A percentile compares a stretch with the other conserved stretches of the same genome.
These are phyloP conservation scores for Excalfactoria chinensis DNA, from an alignment of 2,113 vertebrate genomes.

Conservation along the genomic window DNA sequence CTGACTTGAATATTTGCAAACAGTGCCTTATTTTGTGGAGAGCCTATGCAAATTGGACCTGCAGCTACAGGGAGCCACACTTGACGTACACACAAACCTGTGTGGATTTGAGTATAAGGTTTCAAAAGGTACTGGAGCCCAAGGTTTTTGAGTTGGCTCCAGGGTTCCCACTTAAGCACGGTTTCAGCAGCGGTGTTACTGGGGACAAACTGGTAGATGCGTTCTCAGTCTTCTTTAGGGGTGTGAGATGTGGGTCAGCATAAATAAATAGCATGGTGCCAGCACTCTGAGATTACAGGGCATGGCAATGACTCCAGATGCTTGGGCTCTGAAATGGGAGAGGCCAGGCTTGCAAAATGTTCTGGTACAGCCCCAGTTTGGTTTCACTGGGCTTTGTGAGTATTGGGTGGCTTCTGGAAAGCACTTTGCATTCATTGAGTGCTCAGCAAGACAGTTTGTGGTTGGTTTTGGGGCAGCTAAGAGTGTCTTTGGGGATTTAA, in stretches of 20 bases:
- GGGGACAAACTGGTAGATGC: neutral
- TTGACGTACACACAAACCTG: neutral
- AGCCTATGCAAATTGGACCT: neutral
- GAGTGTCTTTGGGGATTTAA: neutral
- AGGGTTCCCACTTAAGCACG: neutral
- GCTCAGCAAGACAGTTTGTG: neutral
- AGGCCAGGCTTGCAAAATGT: neutral
- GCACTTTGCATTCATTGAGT: neutral
- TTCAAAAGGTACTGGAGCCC: neutral
- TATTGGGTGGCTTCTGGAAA: neutral
- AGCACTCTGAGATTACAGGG: constrained; percentile 41
- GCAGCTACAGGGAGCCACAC: neutral
- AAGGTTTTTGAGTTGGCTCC: neutral
- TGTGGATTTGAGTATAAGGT: neutral
- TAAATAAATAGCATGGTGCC: constrained; percentile 16
- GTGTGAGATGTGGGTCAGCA: neutral
- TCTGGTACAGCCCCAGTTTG: neutral
- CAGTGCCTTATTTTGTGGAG: constrained; percentile 4
- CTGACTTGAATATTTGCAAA: constrained; percentile 25
- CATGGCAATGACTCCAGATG: neutral
- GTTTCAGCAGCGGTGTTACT: constrained; percentile 9
- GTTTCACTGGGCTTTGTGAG: neutral
- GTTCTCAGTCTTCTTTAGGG: neutral
- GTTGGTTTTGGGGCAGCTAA: neutral
- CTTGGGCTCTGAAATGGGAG: neutral